phyloP scores from a whole-genome alignment of 2,888 invertebrate genomes.

The Scaptomyza polygonia region DNA sequence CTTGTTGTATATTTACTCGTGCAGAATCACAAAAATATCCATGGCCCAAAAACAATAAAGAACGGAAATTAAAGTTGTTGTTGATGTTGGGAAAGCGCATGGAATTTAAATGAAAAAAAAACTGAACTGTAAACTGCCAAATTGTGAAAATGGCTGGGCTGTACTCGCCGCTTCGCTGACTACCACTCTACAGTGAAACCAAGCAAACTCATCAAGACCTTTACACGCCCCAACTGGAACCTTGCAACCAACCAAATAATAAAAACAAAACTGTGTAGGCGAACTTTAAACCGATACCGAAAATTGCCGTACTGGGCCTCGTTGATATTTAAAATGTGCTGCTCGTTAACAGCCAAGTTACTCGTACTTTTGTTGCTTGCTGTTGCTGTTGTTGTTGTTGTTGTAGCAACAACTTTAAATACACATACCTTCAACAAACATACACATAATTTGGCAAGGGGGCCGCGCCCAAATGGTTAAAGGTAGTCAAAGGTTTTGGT shows the following conservation, averaged over 20 bases:
- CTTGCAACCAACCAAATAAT: conserved; percentile 3
- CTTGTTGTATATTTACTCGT: neutral
- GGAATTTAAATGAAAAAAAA: conserved; percentile 66
- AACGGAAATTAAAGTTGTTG: conserved; percentile 56
- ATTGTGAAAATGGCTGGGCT: conserved; percentile 48
- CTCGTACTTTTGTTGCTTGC: conserved; percentile 14
- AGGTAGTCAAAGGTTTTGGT: conserved; percentile 30
- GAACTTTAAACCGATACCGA: conserved; percentile 32
- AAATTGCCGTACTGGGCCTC: conserved; percentile 24
- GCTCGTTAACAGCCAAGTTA: conserved; percentile 53
- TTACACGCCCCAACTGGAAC: conserved; percentile 17
- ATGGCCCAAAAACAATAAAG: conserved; percentile 33
- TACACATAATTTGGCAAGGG: conserved; percentile 43
- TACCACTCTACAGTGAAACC: neutral
- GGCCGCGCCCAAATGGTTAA: conserved; percentile 39
- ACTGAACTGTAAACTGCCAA: conserved; percentile 26
- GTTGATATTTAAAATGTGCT: conserved; percentile 51
- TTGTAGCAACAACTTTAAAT: conserved; percentile 57
- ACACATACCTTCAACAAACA: conserved; percentile 35
- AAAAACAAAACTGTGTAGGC: conserved; percentile 20
- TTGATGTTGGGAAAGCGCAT: conserved; percentile 39
- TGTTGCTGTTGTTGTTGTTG: conserved; percentile 22
- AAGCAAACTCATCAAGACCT: conserved; percentile 7
- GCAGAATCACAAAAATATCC: conserved; percentile 14
- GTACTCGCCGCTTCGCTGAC: conserved; percentile 42